Conservation (phyloP, 2,888 invertebrate genomes). For the Chrysina gloriosa region DNA sequence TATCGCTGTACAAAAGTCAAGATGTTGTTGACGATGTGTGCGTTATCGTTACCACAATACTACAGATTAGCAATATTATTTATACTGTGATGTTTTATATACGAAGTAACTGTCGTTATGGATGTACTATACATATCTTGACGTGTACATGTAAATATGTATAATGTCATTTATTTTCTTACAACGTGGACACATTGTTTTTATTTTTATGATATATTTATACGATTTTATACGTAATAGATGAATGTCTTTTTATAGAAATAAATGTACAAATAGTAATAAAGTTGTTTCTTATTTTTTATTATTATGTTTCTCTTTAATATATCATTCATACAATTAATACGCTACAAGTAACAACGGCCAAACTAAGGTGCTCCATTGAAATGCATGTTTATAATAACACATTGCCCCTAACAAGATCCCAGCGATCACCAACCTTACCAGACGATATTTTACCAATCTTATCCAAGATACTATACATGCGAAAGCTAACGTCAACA, state of each 20-base stretch:
- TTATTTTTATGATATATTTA: too few relatives aligned
- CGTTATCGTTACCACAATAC: background rate
- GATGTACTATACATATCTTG: too few relatives aligned
- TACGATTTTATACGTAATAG: too few relatives aligned
- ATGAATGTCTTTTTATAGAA: too few relatives aligned
- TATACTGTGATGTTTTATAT: conserved; percentile 14
- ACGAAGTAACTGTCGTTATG: too few relatives aligned
- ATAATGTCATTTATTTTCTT: too few relatives aligned
- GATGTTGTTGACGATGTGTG: conserved; percentile 31
- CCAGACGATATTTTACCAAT: background rate
- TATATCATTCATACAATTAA: background rate
- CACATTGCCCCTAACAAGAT: background rate
- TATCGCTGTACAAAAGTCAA: conserved; percentile 16
- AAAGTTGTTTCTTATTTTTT: background rate
- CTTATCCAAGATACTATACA: conserved; percentile 18
- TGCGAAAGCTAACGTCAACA: background rate
- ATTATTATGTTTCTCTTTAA: background rate
- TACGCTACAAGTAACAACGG: conserved; percentile 27
- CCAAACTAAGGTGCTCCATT: conserved; percentile 29
- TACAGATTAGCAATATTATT: background rate
- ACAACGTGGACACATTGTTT: too few relatives aligned
- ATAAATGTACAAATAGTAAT: too few relatives aligned
- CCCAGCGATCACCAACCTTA: conserved; percentile 9
- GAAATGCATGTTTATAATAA: conserved; percentile 15
- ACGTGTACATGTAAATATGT: too few relatives aligned